Conservation (phyloP, 1,140 invertebrate species). For the Drosophila pallidifrons region DNA sequence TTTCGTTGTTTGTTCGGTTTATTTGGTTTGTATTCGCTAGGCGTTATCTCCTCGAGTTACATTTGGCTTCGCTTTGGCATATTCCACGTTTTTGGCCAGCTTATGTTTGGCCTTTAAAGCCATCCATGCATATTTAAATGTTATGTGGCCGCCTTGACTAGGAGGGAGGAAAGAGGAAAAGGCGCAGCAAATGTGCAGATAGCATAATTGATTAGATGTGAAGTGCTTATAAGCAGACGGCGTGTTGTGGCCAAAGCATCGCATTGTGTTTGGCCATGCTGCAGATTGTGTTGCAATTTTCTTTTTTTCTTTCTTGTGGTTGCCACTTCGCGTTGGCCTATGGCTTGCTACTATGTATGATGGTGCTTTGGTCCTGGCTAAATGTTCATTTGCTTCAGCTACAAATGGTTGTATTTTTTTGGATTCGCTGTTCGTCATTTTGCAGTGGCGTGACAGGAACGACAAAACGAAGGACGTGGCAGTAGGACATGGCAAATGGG, state of each 20-base stretch:
- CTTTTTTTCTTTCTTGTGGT: slow-evolving; percentile 30
- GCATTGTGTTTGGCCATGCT: neutral
- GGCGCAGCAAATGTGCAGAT: slow-evolving; percentile 67
- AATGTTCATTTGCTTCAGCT: slow-evolving; percentile 45
- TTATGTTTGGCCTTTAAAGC: slow-evolving; percentile 55
- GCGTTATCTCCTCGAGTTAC: slow-evolving; percentile 63
- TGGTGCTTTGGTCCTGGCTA: slow-evolving; percentile 8
- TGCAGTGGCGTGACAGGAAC: slow-evolving; percentile 65
- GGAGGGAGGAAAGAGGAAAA: slow-evolving; percentile 10
- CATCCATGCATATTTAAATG: slow-evolving; percentile 78
- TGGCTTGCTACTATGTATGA: slow-evolving; percentile 4
- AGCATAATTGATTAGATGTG: slow-evolving; percentile 81
- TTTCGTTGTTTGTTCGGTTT: neutral
- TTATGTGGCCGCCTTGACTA: slow-evolving; percentile 65
- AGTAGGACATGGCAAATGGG: slow-evolving; percentile 61
- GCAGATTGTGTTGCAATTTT: slow-evolving; percentile 36
- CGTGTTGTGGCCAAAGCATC: neutral
- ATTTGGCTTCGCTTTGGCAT: slow-evolving; percentile 40
- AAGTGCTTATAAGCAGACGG: slow-evolving; percentile 71
- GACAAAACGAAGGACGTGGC: slow-evolving; percentile 57
- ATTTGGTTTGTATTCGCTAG: slow-evolving; percentile 33
- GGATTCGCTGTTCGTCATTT: slow-evolving; percentile 70
- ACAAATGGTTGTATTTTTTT: slow-evolving; percentile 54
- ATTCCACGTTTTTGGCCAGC: slow-evolving; percentile 15
- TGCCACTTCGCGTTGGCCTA: slow-evolving; percentile 34